Evolutionary conservation across 1,140 invertebrate genomes (phyloP), one percentile per base, ranked within the genome.

Genomic region (Platyscapa corneri): DNA sequence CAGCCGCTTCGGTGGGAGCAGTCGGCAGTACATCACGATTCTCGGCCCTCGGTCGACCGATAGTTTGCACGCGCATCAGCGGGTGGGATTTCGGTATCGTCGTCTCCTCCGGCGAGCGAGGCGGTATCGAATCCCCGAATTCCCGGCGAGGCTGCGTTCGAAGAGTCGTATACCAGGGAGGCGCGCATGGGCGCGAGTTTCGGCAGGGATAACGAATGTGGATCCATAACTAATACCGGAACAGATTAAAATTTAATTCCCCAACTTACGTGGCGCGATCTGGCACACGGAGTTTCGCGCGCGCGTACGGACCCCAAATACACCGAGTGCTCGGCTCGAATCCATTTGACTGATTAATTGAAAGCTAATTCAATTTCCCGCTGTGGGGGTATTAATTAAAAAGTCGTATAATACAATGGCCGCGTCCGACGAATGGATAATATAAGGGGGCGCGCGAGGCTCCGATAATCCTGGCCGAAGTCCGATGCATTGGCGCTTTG

Each of bases 201-300:
- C 65, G 39, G 3, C 77, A n/a, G 53, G 80, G 83, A 87, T 87
- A 88, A 89, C 87, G 88, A 89, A 90, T 87, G 88, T 87, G 88
- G 87, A 91, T 91, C 89, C 88, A 89, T 90, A 90, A 90, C 90
- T 89, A 90, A 90, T 89, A 88, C 82, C 77, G 88, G 78, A 87
- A 88, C 87, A 85, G 87, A 90, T 90, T 90, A 90, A 91, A 91
- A 91, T 90, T 90, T 90, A 89, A 91, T 91, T 89, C 88, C 87
- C 74, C 79, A 88, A 91, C 88, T 91, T 91, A 86, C 53, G 76
- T 80, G 70, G 86, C 72, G 78, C 56, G 53, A 64, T 39, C 14
- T 72, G 20, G 82, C 83, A 70, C 83, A 27, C 37, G 67, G 65
- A 53, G 74, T 53, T 53, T 53, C 49, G 49, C 39, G 49, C 49